Percentiles rank a stretch among this genome's conserved stretches.
phyloP scores from a whole-genome alignment of 64 coral and sea anemone genomes.

The Catalaphyllia jardinei region DNA sequence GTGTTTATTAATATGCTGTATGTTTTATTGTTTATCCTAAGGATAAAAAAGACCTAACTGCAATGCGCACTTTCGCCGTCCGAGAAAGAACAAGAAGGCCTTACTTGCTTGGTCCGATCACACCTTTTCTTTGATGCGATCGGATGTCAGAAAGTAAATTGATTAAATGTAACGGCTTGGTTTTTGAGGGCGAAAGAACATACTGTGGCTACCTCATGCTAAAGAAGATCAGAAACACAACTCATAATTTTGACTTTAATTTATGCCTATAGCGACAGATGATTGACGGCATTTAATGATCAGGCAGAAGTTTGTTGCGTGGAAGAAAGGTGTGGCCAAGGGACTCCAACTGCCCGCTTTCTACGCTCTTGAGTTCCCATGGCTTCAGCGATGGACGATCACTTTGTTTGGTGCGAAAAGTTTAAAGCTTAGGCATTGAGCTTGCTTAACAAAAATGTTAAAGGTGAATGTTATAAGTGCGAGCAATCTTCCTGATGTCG shows the following conservation, averaged over 20 bases:
- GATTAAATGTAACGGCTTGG: no score
- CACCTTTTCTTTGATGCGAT: no score
- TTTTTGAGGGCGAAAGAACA: no score
- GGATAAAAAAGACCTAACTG: no score
- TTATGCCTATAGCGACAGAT: background rate
- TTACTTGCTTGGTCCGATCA: no score
- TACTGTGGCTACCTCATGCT: no score
- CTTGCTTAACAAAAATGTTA: slow-evolving; percentile 44
- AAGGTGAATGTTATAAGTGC: slow-evolving; percentile 79
- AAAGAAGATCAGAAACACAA: no score
- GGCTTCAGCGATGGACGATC: background rate
- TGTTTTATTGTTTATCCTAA: no score
- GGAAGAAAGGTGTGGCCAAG: background rate
- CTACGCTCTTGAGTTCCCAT: background rate
- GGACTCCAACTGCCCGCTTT: background rate
- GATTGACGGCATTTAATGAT: background rate
- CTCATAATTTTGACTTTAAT: background rate
- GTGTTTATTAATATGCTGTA: no score
- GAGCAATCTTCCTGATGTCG: slow-evolving; percentile 81
- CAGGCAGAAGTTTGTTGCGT: background rate
- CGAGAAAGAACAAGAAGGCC: no score
- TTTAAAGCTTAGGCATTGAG: background rate
- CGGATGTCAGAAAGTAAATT: no score
- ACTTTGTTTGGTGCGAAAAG: background rate
- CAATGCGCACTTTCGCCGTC: no score